Evolutionary conservation across 1,140 invertebrate genomes (phyloP).

Genomic region (Drosophila saltans): DNA sequence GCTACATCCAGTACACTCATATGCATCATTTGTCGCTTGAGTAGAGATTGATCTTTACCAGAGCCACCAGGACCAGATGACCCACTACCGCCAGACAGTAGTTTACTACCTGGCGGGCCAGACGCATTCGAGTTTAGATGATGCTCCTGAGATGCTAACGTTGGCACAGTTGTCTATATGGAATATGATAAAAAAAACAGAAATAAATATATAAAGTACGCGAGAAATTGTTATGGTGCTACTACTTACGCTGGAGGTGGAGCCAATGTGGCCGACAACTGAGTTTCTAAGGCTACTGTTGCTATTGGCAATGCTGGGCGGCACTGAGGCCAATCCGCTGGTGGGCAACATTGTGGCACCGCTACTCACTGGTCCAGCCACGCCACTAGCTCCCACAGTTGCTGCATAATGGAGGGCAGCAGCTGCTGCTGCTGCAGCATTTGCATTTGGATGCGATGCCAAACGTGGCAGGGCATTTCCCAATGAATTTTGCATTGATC

Average conservation of each 20-base stretch:
- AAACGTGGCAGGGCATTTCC: slow-evolving; percentile 88
- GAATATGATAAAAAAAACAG: not conserved
- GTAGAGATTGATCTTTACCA: slow-evolving; percentile 81
- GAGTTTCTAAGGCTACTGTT: slow-evolving; percentile 68
- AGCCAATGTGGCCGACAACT: slow-evolving; percentile 74
- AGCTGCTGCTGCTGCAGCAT: slow-evolving; percentile 35
- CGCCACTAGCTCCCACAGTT: slow-evolving; percentile 53
- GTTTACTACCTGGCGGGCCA: slow-evolving; percentile 83
- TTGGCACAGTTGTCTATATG: slow-evolving; percentile 66
- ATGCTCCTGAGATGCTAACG: slow-evolving; percentile 75
- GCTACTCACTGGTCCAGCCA: slow-evolving; percentile 49
- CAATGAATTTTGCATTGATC: slow-evolving; percentile 24
- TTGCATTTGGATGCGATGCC: slow-evolving; percentile 85
- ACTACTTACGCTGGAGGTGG: slow-evolving; percentile 67
- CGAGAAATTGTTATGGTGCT: too few relatives aligned
- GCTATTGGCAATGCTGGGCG: slow-evolving; percentile 48
- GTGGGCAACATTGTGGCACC: slow-evolving; percentile 82
- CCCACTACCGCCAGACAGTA: slow-evolving; percentile 45
- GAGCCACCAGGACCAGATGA: slow-evolving; percentile 32
- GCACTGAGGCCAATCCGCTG: slow-evolving; percentile 68
- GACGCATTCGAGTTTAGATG: slow-evolving; percentile 84
- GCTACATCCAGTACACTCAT: slow-evolving; percentile 49
- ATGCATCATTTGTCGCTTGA: slow-evolving; percentile 80
- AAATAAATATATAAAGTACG: too few relatives aligned
- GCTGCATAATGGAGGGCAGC: slow-evolving; percentile 28